Conservation (phyloP, 2,797 vertebrate genomes). For the Geotria australis region DNA sequence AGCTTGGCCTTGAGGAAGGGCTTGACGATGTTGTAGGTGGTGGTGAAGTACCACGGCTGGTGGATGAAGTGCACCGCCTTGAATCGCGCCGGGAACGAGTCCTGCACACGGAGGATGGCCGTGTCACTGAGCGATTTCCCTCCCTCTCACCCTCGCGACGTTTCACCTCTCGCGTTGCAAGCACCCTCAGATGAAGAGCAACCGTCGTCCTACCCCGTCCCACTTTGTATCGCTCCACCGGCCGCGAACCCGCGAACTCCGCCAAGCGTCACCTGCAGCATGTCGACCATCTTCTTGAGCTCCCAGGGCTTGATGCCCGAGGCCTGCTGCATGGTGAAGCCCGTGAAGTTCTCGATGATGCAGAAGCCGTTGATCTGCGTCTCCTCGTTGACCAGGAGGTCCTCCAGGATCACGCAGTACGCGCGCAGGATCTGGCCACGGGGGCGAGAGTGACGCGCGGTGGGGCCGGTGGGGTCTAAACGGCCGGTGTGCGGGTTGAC, state of each 20-base stretch:
- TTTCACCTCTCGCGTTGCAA: too few species aligned
- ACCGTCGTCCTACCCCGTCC: too few species aligned
- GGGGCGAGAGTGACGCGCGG: too few species aligned
- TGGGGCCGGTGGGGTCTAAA: too few species aligned
- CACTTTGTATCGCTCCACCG: too few species aligned
- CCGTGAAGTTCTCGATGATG: conserved; percentile 82
- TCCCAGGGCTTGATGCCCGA: conserved; percentile 59
- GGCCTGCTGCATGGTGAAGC: conserved; percentile 87
- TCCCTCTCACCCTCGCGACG: too few species aligned
- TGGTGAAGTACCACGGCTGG: conserved; percentile 97
- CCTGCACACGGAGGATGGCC: conserved; percentile 13
- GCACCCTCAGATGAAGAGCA: too few species aligned
- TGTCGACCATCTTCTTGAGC: conserved; percentile 98
- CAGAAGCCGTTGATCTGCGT: conserved; percentile 93
- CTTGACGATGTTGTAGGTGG: conserved; percentile 79
- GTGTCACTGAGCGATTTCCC: too few species aligned
- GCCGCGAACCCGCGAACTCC: too few species aligned
- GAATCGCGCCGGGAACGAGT: conserved; percentile 83
- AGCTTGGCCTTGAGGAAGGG: conserved; percentile 91
- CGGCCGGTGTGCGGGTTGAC: too few species aligned
- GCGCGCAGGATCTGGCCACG: conserved; percentile 44
- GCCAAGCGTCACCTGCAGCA: conserved; percentile 47
- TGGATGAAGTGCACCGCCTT: conserved; percentile 82
- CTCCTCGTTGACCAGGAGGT: conserved; percentile 70
- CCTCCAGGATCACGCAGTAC: conserved; percentile 82